A percentile compares a stretch with the other conserved stretches of the same genome.
These are phyloP conservation scores for Marmota flaviventris DNA, from an alignment of 2,113 vertebrate species.

Conservation along the genomic window DNA sequence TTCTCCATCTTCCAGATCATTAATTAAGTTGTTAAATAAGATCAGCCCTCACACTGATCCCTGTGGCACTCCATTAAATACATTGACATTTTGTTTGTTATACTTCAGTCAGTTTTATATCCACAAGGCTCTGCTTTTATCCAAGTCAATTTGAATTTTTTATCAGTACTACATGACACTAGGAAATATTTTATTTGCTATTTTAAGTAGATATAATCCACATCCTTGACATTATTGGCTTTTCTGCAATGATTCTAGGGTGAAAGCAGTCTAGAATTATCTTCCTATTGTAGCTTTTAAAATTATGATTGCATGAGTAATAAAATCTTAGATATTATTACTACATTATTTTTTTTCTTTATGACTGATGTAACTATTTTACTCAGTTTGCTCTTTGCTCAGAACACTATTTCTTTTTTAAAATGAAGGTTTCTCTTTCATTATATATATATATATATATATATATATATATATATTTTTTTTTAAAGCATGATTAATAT, in stretches of 20 bases:
- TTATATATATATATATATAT: neutral
- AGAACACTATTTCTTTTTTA: neutral
- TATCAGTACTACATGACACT: conserved; percentile 28
- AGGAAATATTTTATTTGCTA: conserved; percentile 55
- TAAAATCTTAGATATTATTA: neutral
- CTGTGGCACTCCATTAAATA: conserved; percentile 75
- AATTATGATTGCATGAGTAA: neutral
- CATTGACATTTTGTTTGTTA: conserved; percentile 74
- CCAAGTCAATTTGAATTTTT: conserved; percentile 64
- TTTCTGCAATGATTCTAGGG: neutral
- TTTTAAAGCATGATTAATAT: neutral
- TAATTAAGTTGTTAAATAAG: conserved; percentile 81
- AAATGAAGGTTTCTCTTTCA: neutral
- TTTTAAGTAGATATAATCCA: conserved; percentile 28
- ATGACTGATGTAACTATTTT: neutral
- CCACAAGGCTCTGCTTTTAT: conserved; percentile 48
- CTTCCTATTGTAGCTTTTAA: neutral
- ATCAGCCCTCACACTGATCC: conserved; percentile 65
- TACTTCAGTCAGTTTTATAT: conserved; percentile 71
- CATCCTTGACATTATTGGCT: neutral
- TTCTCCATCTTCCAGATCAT: conserved; percentile 78
- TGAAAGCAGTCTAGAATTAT: neutral
- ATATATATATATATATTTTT: too few relatives aligned
- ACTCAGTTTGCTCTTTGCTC: neutral
- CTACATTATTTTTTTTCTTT: neutral